phyloP scores from a whole-genome alignment of 1,140 invertebrate species.

The Camponotus floridanus region DNA sequence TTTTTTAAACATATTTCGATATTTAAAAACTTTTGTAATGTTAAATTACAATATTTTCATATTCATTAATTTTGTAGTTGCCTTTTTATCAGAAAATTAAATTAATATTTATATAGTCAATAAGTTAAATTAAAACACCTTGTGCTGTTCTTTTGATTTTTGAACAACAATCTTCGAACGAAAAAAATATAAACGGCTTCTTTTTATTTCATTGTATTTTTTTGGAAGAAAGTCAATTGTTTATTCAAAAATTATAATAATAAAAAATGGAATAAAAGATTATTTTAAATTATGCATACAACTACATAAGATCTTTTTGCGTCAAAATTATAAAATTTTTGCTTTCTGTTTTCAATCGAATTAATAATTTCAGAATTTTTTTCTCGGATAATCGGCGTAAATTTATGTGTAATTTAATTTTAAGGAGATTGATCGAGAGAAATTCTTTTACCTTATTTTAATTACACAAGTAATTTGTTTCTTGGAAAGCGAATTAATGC shows the following conservation, averaged over 20 bases:
- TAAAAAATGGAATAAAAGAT: neutral
- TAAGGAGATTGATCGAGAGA: neutral
- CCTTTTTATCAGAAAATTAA: neutral
- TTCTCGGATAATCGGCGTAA: too few relatives aligned
- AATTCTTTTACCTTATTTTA: neutral
- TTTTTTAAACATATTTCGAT: neutral
- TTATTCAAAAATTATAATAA: neutral
- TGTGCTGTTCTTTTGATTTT: neutral
- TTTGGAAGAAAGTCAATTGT: neutral
- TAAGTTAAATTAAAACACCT: neutral
- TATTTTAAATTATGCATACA: slow-evolving; percentile 2
- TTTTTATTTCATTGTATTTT: slow-evolving; percentile 18
- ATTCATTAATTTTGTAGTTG: neutral
- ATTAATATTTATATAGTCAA: neutral
- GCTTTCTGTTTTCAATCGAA: too few relatives aligned
- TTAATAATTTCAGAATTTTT: too few relatives aligned
- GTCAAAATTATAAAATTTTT: too few relatives aligned
- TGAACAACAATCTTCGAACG: neutral
- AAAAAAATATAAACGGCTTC: neutral
- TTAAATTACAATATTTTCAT: neutral
- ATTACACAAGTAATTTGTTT: neutral
- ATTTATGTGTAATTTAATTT: too few relatives aligned
- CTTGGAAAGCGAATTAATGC: neutral
- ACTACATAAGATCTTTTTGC: neutral
- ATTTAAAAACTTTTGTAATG: neutral